Conservation (phyloP, 2,797 vertebrate species). For the Tinamus major region DNA sequence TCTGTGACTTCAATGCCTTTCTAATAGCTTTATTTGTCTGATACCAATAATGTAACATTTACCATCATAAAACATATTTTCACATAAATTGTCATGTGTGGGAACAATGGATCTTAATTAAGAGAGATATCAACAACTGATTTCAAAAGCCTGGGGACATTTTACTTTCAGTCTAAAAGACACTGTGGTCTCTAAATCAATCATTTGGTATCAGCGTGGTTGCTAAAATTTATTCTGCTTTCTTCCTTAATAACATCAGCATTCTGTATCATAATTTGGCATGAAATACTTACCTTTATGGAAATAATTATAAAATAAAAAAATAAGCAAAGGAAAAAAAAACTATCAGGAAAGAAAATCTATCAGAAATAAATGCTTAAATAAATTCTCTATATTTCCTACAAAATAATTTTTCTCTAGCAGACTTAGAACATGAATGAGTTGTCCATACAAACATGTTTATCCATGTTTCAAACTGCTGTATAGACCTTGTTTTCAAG, state of each 20-base stretch:
- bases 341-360: neutral
- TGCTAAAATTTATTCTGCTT: neutral
- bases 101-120: neutral
- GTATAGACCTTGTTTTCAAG: neutral
- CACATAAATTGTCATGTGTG: neutral
- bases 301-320: neutral
- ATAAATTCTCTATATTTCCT: neutral
- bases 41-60: neutral
- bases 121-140: neutral
- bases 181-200: neutral
- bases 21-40: neutral
- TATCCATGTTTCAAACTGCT: neutral
- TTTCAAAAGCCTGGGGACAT: neutral
- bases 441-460: neutral
- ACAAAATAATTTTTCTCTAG: neutral
- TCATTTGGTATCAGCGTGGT: neutral
- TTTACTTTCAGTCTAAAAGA: neutral
- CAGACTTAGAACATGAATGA: neutral
- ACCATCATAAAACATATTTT: neutral
- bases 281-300: neutral
- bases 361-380: neutral
- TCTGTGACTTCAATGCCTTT: neutral
- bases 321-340: neutral
- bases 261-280: neutral
- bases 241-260: neutral